Evolutionary conservation across 2,888 invertebrate species (phyloP), one percentile per base, ranked within the genome.

Genomic region (Diploptera punctata): DNA sequence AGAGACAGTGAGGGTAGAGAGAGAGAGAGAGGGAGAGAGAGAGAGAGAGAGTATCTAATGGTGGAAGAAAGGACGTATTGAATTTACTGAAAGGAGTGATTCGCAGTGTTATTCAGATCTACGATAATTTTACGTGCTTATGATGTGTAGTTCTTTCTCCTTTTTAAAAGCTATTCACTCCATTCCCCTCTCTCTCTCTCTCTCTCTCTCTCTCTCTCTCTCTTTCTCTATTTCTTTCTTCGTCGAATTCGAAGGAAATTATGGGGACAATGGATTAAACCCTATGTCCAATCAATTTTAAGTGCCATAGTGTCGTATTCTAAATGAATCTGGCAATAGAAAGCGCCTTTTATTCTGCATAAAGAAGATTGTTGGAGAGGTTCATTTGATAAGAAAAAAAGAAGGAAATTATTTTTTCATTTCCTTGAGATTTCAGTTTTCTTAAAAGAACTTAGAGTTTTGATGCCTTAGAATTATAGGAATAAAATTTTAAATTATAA

Each of bases 201-300:
- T 33, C 5, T 10, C 5, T 33, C 33, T 10, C 33, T 10, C 5
- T 33, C 10, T 10, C 5, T 33, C 33, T 33, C 33, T 10, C 10
- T 33, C 10, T 33, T 10, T 10, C 33, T 33, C 33, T 33, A 5
- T 33, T 33, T 7, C 10, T 33, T 33, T 24, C 52, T 7, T 57
- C 29, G 16, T 29, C 24, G 26, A 57, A 29, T 29, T 24, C 16
- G 57, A 57, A 57, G 24, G 57, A 57, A 57, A 57, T 57, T 57
- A 57, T 57, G 21, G 61, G 61, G 38, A 69, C 69, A 69, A 69
- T 69, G 44, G 69, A 44, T 33, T 31, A 61, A 69, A 69, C 21
- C 61, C 60, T 21, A 65, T 54, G 62, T 70, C 70, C 70, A 62
- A 70, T 70, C 62, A 70, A 29, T 57, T 69, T 69, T 57, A 57